Evolutionary conservation across 2,888 invertebrate genomes (phyloP).

Genomic region (Chalcis sispes): DNA sequence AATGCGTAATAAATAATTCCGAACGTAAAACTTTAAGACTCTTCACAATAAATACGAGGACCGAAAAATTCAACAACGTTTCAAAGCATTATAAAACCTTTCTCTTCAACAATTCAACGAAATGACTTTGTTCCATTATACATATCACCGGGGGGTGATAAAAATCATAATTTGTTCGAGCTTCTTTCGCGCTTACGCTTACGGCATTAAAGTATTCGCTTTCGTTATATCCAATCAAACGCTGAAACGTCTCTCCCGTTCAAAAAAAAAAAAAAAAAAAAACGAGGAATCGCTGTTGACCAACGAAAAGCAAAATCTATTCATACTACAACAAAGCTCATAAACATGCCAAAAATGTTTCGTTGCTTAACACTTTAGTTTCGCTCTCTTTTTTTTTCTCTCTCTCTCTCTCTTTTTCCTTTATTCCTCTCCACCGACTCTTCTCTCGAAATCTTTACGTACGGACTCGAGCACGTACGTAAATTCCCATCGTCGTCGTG

Average conservation of each 20-base stretch:
- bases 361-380: slow-evolving; percentile 54
- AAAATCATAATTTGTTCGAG: slow-evolving; percentile 56
- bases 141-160: slow-evolving; percentile 43
- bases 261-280: slow-evolving; percentile 2
- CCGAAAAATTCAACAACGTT: slow-evolving; percentile 12
- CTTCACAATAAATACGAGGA: too few relatives aligned
- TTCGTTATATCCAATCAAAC: slow-evolving; percentile 16
- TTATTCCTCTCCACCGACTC: neutral
- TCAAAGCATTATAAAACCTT: neutral
- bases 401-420: neutral
- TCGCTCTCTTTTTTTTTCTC: slow-evolving; percentile 10
- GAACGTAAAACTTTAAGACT: too few relatives aligned
- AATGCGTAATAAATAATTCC: too few relatives aligned
- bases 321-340: slow-evolving; percentile 34
- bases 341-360: slow-evolving; percentile 57
- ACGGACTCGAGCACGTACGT: slow-evolving; percentile 30
- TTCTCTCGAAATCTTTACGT: slow-evolving; percentile 27
- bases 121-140: slow-evolving; percentile 7
- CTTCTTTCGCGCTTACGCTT: neutral
- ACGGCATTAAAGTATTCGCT: slow-evolving; percentile 6
- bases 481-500: slow-evolving; percentile 40
- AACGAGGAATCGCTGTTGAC: neutral
- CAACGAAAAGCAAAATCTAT: slow-evolving; percentile 39
- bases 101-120: neutral
- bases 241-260: neutral